These are phyloP conservation scores for Anorthoa munda DNA, from an alignment of 2,888 invertebrate species.

Conservation along the genomic window DNA sequence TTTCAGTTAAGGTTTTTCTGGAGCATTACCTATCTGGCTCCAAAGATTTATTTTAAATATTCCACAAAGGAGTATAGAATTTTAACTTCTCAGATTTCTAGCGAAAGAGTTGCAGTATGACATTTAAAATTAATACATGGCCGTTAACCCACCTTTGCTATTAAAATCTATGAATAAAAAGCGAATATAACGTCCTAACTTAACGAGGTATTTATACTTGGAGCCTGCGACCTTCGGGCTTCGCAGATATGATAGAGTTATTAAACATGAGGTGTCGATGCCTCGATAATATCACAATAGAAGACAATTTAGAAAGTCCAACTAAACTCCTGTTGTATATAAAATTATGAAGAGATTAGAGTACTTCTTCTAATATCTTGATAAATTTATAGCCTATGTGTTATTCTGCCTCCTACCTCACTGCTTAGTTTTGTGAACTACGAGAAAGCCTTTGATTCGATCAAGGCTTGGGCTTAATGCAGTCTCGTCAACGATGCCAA, in stretches of 20 bases:
- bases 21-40: no score
- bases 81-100: background rate
- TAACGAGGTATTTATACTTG: conserved; percentile 41
- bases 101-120: background rate
- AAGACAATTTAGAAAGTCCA: conserved; percentile 27
- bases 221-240: conserved; percentile 43
- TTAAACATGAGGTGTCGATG: conserved; percentile 56
- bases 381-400: no score
- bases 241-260: conserved; percentile 45
- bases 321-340: no score
- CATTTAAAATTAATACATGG: background rate
- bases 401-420: no score
- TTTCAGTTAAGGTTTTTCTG: no score
- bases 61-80: background rate
- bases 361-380: no score
- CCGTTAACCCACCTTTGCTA: background rate
- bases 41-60: background rate
- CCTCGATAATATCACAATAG: conserved; percentile 20
- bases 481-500: no score
- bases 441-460: no score
- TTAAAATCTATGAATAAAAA: conserved; percentile 30
- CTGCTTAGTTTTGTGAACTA: no score
- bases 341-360: background rate
- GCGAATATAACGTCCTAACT: background rate
- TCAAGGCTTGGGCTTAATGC: no score